Conservation (phyloP, 2,888 invertebrate species). For the Achlya flavicornis region DNA sequence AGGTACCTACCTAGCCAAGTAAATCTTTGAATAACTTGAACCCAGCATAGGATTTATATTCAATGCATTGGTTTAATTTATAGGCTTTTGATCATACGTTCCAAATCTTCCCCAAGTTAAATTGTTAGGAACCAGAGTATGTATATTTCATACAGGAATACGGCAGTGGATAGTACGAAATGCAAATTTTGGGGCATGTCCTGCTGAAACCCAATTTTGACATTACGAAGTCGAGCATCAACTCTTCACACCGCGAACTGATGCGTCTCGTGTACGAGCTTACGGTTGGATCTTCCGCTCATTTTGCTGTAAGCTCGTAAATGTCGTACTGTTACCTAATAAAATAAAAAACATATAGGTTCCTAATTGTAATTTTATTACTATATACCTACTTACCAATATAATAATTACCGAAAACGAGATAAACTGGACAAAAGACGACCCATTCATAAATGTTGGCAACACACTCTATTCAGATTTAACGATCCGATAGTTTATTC, state of each 20-base stretch:
- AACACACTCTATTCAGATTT: conserved; percentile 18
- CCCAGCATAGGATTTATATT: conserved; percentile 33
- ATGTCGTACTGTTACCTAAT: neutral
- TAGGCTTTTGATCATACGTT: conserved; percentile 30
- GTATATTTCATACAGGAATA: conserved; percentile 57
- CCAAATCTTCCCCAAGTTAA: conserved; percentile 38
- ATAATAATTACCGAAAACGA: neutral
- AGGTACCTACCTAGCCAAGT: conserved; percentile 34
- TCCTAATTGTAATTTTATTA: conserved; percentile 22
- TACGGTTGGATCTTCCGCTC: conserved; percentile 10
- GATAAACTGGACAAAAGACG: neutral
- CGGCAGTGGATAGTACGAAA: conserved; percentile 45
- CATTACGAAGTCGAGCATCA: conserved; percentile 51
- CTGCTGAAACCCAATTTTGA: conserved; percentile 55
- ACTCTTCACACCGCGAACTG: conserved; percentile 25
- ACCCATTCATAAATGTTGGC: conserved; percentile 36
- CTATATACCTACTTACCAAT: neutral
- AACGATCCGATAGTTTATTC: conserved; percentile 17
- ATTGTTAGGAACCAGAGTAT: conserved; percentile 48
- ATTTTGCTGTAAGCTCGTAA: neutral
- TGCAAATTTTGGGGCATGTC: conserved; percentile 58
- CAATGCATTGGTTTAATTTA: conserved; percentile 45
- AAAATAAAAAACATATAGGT: neutral
- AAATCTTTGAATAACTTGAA: conserved; percentile 38
- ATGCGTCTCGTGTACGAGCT: conserved; percentile 41